These are phyloP conservation scores for Cryptocephalus primarius DNA, from an alignment of 2,888 invertebrate species.

Conservation along the genomic window DNA sequence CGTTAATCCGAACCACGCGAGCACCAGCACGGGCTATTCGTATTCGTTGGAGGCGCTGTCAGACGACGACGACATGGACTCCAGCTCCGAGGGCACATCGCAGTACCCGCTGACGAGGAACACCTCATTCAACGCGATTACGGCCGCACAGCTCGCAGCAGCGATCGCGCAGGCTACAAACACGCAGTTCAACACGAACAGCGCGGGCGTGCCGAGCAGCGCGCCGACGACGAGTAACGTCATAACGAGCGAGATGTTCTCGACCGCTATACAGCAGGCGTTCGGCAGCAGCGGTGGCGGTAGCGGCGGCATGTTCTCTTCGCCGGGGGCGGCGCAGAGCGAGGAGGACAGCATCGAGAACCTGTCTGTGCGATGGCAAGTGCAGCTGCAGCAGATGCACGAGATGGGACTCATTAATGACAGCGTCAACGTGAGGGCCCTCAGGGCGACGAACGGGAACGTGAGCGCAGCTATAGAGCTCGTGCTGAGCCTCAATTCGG, in stretches of 20 bases:
- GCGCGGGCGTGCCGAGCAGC: conserved; percentile 19
- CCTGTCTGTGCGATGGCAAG: conserved; percentile 34
- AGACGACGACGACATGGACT: conserved; percentile 47
- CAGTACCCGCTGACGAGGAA: conserved; percentile 27
- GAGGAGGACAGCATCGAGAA: conserved; percentile 22
- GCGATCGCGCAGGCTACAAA: conserved; percentile 53
- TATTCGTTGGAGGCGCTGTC: conserved; percentile 44
- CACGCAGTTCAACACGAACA: conserved; percentile 22
- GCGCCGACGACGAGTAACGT: conserved; percentile 22
- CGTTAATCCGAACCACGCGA: conserved; percentile 41
- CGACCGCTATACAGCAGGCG: conserved; percentile 65
- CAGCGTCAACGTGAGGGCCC: conserved; percentile 70
- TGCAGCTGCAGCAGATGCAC: conserved; percentile 68
- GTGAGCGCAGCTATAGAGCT: conserved; percentile 86
- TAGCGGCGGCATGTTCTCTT: neutral
- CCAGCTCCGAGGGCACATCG: conserved; percentile 28
- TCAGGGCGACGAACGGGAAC: conserved; percentile 72
- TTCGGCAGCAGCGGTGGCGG: conserved; percentile 28
- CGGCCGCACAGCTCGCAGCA: conserved; percentile 62
- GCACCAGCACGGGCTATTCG: conserved; percentile 40
- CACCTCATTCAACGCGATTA: conserved; percentile 44
- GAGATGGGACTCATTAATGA: conserved; percentile 87
- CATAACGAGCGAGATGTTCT: conserved; percentile 71
- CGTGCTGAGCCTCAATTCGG: conserved; percentile 44
- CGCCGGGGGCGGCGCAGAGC: conserved; percentile 4